A percentile compares a stretch with the other conserved stretches of the same genome.
Conservation (phyloP, 2,113 vertebrate genomes). For the Hydrochoerus hydrochaeris region DNA sequence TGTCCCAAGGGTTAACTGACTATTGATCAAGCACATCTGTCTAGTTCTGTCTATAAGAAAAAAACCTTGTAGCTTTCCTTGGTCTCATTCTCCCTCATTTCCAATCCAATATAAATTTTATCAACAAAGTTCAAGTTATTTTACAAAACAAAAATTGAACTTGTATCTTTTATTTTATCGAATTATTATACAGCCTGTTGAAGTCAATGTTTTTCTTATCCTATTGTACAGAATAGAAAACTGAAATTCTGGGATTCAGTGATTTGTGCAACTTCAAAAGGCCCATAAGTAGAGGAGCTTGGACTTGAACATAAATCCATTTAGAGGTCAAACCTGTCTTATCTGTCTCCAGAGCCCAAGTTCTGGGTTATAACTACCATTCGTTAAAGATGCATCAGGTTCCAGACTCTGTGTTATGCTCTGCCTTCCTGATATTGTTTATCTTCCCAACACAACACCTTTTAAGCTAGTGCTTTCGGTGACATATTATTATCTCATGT, state of each 20-base stretch:
- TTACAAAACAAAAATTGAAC: background rate
- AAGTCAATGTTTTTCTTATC: slow-evolving; percentile 41
- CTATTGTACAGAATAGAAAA: background rate
- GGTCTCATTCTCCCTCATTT: background rate
- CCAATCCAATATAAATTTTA: slow-evolving; percentile 19
- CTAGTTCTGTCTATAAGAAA: background rate
- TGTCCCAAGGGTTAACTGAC: background rate
- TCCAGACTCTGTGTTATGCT: background rate
- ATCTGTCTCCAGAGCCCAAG: background rate
- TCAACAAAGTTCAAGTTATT: background rate
- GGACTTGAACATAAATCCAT: background rate
- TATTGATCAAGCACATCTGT: background rate
- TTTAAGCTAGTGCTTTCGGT: background rate
- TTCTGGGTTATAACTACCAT: background rate
- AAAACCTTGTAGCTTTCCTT: slow-evolving; percentile 5
- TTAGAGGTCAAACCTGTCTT: background rate
- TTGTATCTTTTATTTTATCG: background rate
- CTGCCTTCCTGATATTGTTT: background rate
- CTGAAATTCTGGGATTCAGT: background rate
- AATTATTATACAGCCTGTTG: background rate
- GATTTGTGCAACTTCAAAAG: slow-evolving; percentile 9
- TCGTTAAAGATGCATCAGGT: background rate
- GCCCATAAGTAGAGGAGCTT: background rate
- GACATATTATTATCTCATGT: background rate
- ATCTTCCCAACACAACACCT: background rate